These are phyloP conservation scores for Neosilurus hyrtlii DNA, from an alignment of 2,797 vertebrate species.

Conservation along the genomic window DNA sequence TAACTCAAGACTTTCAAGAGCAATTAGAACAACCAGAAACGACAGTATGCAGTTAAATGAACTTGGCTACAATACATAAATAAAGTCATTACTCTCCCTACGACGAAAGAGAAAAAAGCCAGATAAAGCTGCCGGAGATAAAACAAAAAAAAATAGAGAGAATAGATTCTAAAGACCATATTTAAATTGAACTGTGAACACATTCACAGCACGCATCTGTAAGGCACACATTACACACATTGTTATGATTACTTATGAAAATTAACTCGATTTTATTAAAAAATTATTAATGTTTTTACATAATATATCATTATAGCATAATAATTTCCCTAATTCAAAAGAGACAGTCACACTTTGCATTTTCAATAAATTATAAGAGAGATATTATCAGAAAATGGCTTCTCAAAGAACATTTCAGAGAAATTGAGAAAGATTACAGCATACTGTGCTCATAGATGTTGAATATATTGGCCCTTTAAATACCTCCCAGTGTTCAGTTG, in stretches of 20 bases:
- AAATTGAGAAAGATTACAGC: background rate
- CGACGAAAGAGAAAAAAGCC: background rate
- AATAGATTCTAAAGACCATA: background rate
- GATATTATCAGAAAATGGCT: background rate
- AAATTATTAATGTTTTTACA: background rate
- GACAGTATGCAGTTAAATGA: background rate
- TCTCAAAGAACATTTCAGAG: background rate
- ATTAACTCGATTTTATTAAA: background rate
- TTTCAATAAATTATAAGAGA: background rate
- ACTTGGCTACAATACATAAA: background rate
- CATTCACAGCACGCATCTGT: background rate
- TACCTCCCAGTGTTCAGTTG: background rate
- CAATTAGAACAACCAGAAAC: background rate
- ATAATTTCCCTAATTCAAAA: background rate
- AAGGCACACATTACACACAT: background rate
- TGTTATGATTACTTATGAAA: background rate
- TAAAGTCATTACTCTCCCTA: background rate
- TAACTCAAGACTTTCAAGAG: background rate
- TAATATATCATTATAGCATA: background rate
- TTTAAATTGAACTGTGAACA: background rate
- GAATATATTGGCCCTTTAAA: constrained; percentile 2
- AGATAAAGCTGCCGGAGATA: background rate
- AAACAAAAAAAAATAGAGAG: background rate
- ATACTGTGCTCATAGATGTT: background rate
- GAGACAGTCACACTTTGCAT: background rate